Evolutionary conservation across 2,113 vertebrate species (phyloP).

Genomic region (Gobiocypris rarus): DNA sequence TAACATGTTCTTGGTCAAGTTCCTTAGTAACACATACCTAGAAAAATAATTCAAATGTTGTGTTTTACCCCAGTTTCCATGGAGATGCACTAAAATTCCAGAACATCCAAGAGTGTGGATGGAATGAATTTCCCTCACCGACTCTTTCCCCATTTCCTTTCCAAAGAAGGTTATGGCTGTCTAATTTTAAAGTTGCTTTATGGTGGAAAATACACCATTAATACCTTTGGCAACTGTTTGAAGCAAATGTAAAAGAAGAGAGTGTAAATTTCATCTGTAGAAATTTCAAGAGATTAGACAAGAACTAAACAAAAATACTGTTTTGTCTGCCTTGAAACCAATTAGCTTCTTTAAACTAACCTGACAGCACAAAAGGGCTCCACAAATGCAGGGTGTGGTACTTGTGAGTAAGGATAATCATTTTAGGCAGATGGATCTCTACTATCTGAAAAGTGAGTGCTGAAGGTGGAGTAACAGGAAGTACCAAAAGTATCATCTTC

Average conservation of each 20-base stretch:
- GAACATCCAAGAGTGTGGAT: conserved; percentile 73
- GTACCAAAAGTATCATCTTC: neutral
- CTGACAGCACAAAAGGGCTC: conserved; percentile 18
- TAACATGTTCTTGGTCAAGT: conserved; percentile 33
- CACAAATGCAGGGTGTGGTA: conserved; percentile 17
- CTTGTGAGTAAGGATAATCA: conserved; percentile 28
- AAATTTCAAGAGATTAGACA: conserved; percentile 18
- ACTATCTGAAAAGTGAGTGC: neutral
- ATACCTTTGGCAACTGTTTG: conserved; percentile 18
- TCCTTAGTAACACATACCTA: conserved; percentile 62
- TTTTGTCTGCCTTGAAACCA: conserved; percentile 32
- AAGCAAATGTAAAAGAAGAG: neutral
- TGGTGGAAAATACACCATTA: conserved; percentile 61
- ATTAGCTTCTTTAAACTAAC: conserved; percentile 6
- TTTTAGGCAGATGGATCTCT: conserved; percentile 14
- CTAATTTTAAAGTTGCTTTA: conserved; percentile 67
- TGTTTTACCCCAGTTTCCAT: conserved; percentile 78
- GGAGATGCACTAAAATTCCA: conserved; percentile 79
- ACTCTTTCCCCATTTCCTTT: conserved; percentile 56
- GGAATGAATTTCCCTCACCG: conserved; percentile 70
- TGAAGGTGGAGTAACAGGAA: conserved; percentile 10
- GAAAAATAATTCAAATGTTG: conserved; percentile 67
- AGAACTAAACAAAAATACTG: neutral
- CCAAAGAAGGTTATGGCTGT: conserved; percentile 72
- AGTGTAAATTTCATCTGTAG: neutral